Evolutionary conservation across 1,140 invertebrate genomes (phyloP), one percentile per base, ranked within the genome.

Genomic region (Phocides pigmalion): DNA sequence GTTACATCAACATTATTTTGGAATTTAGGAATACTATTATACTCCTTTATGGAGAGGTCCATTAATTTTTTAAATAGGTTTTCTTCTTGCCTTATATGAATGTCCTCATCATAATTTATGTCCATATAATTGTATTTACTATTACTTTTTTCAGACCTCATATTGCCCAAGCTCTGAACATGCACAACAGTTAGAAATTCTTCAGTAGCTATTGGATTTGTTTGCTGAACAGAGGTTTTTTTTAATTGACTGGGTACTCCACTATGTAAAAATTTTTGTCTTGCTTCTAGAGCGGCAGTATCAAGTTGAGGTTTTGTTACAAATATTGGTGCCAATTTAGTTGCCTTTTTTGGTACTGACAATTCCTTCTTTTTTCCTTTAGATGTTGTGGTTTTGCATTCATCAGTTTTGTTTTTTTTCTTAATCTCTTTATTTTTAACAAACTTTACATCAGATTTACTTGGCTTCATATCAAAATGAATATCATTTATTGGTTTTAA

Each of bases 301-400:
- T 93, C 92, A 2, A 92, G 68, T 70, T 91, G 89, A 25, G 90
- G 87, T 85, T 94, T 95, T 8, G 91, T 72, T 12, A 90, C 62
- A 82, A 95, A 95, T n/a, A 95, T 86, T n/a, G 94, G 94, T 5
- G 94, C 94, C 37, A 95, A 74, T 74, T 89, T 87, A 14, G 59
- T 32, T 51, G 46, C 42, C n/a, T 73, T 81, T 69, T 54, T 67
- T 54, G 44, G 37, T 50, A 49, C 28, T 67, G 50, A 49, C 32
- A 47, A 11, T 20, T 22, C 3, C 16, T 64, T 63, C 53, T 15
- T 20, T 20, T 46, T 64, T 62, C 44, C 44, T 47, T 62, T 56
- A 19, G 37, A 14, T 54, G 12, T 12, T 41, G 59, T 63, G 28
- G 42, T 20, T 39, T 69, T 62, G 46, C 5, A 4, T 8, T 19